phyloP scores from a whole-genome alignment of 35 echinoderm and acorn worm species.

The Stichopus chloronotus region DNA sequence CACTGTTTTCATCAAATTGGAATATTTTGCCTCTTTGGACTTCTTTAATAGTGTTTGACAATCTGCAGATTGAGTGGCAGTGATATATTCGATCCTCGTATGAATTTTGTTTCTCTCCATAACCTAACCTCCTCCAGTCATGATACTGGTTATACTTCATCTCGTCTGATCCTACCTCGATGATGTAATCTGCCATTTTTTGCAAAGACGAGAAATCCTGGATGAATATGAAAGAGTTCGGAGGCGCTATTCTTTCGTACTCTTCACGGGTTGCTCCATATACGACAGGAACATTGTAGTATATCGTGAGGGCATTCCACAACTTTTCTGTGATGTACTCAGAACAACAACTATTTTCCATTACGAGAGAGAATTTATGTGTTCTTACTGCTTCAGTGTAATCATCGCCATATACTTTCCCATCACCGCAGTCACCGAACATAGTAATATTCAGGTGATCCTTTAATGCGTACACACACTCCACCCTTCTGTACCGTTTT shows the following conservation, averaged over 20 bases:
- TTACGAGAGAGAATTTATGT: constrained; percentile 17
- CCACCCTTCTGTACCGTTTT: neutral
- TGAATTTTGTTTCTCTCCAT: neutral
- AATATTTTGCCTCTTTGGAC: neutral
- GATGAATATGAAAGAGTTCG: constrained; percentile 32
- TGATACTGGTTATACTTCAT: neutral
- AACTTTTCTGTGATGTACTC: constrained; percentile 60
- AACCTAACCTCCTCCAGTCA: neutral
- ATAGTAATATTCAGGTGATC: neutral
- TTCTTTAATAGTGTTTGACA: neutral
- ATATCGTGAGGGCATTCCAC: neutral
- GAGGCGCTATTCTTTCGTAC: constrained; percentile 3
- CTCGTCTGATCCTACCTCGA: neutral
- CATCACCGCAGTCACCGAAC: neutral
- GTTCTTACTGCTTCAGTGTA: neutral
- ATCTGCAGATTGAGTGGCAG: neutral
- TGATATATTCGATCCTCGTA: neutral
- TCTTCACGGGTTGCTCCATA: constrained; percentile 44
- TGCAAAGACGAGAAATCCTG: neutral
- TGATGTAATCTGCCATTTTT: neutral
- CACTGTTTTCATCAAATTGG: neutral
- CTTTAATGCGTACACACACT: neutral
- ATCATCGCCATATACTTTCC: neutral
- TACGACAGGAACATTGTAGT: constrained; percentile 41
- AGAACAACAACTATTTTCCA: constrained; percentile 43